A percentile compares a stretch with the other conserved stretches of the same genome.
These are phyloP conservation scores for Drosophila mojavensis DNA, from an alignment of 1,140 invertebrate genomes.

Conservation along the genomic window DNA sequence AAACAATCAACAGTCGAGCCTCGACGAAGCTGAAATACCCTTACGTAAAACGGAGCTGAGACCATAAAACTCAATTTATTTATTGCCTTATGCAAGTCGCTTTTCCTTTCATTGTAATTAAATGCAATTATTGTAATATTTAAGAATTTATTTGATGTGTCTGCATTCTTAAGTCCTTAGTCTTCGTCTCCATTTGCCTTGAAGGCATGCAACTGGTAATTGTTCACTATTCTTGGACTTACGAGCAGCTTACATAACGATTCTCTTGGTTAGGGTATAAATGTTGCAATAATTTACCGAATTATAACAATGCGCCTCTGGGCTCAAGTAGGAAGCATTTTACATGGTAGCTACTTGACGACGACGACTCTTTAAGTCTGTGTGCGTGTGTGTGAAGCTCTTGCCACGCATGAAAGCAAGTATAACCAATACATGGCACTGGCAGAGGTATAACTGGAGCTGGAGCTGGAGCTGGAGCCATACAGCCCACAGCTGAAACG, in stretches of 20 bases:
- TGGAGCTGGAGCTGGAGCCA: conserved; percentile 26
- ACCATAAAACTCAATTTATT: no score
- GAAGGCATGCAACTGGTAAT: background rate
- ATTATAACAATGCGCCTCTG: conserved; percentile 67
- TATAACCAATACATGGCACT: conserved; percentile 32
- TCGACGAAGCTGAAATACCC: conserved; percentile 35
- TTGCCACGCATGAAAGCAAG: conserved; percentile 67
- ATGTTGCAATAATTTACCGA: conserved; percentile 58
- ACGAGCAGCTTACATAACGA: conserved; percentile 22
- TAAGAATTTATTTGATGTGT: no score
- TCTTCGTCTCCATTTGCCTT: conserved; percentile 1
- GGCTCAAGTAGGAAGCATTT: conserved; percentile 74
- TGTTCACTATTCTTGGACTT: conserved; percentile 6
- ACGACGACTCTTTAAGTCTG: conserved; percentile 40
- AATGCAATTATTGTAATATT: no score
- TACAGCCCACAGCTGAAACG: conserved; percentile 62
- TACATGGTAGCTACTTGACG: conserved; percentile 76
- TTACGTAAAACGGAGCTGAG: no score
- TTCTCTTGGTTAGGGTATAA: conserved; percentile 38
- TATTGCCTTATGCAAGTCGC: no score
- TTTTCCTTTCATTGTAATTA: no score
- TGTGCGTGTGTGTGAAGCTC: conserved; percentile 34
- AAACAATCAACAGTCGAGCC: conserved; percentile 44
- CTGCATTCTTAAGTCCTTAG: background rate
- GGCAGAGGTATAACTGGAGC: conserved; percentile 13